These are phyloP conservation scores for Tetramorium alpestre DNA, from an alignment of 1,140 invertebrate genomes.

Conservation along the genomic window DNA sequence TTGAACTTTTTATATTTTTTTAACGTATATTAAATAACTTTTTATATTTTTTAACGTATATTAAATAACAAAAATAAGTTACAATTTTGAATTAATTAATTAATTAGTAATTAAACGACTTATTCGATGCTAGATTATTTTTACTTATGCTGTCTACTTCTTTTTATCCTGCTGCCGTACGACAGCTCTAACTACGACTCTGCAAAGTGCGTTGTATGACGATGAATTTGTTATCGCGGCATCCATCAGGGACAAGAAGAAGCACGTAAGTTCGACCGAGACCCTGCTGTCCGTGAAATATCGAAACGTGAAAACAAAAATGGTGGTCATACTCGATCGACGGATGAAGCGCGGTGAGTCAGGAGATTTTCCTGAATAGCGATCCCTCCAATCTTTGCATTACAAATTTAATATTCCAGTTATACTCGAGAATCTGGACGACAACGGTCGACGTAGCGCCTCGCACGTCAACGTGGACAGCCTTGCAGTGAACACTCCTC, in stretches of 20 bases:
- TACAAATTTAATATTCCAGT: slow-evolving; percentile 82
- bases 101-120: not conserved
- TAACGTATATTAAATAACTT: not conserved
- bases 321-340: slow-evolving; percentile 89
- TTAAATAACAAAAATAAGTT: not conserved
- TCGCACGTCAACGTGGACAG: slow-evolving; percentile 87
- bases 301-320: slow-evolving; percentile 87
- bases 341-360: slow-evolving; percentile 87
- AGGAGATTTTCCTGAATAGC: not conserved
- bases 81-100: not conserved
- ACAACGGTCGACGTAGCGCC: slow-evolving; percentile 79
- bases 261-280: slow-evolving; percentile 85
- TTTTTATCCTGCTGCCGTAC: slow-evolving; percentile 59
- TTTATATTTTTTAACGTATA: not conserved
- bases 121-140: not conserved
- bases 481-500: slow-evolving; percentile 83
- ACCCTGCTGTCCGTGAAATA: slow-evolving; percentile 89
- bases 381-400: not conserved
- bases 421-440: slow-evolving; percentile 87
- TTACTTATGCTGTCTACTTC: slow-evolving; percentile 2
- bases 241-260: slow-evolving; percentile 87
- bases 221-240: slow-evolving; percentile 88
- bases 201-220: slow-evolving; percentile 87
- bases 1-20: not conserved
- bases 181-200: slow-evolving; percentile 86